A percentile compares a stretch with the other conserved stretches of the same genome.
phyloP scores from a whole-genome alignment of 1,140 invertebrate genomes.

The Phenacoccus solenopsis region DNA sequence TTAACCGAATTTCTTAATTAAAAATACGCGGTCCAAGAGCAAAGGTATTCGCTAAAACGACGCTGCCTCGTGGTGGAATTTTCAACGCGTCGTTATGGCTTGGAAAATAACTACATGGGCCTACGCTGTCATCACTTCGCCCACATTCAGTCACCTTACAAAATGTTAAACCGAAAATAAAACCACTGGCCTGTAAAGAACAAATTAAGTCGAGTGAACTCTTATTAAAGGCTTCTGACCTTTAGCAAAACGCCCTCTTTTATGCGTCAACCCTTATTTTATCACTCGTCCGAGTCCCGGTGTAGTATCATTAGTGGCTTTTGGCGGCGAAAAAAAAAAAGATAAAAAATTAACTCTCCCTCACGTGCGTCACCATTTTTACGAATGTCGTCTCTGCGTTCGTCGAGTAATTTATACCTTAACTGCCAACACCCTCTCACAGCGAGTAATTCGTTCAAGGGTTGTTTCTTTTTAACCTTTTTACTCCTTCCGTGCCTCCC shows the following conservation, averaged over 20 bases:
- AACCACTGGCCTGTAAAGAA: constrained; percentile 1
- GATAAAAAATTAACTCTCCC: background rate
- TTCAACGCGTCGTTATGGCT: background rate
- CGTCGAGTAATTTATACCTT: background rate
- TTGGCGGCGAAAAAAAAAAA: background rate
- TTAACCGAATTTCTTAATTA: background rate
- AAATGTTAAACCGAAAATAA: constrained; percentile 3
- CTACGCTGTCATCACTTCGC: background rate
- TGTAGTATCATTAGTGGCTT: background rate
- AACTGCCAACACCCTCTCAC: background rate
- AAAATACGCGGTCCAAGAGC: background rate
- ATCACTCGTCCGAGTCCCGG: background rate
- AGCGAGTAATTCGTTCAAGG: background rate
- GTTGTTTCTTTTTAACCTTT: background rate
- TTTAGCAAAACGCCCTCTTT: background rate
- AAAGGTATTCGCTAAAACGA: background rate
- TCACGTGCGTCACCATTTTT: background rate
- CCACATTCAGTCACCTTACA: background rate
- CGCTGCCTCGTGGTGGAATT: background rate
- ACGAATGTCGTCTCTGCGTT: background rate
- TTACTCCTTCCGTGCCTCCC: background rate
- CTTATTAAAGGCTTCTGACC: constrained; percentile 1
- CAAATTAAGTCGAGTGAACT: constrained; percentile 1
- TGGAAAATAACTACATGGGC: background rate
- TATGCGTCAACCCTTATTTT: background rate